These are phyloP conservation scores for Tetropium fuscum DNA, from an alignment of 2,888 invertebrate genomes.

Conservation along the genomic window DNA sequence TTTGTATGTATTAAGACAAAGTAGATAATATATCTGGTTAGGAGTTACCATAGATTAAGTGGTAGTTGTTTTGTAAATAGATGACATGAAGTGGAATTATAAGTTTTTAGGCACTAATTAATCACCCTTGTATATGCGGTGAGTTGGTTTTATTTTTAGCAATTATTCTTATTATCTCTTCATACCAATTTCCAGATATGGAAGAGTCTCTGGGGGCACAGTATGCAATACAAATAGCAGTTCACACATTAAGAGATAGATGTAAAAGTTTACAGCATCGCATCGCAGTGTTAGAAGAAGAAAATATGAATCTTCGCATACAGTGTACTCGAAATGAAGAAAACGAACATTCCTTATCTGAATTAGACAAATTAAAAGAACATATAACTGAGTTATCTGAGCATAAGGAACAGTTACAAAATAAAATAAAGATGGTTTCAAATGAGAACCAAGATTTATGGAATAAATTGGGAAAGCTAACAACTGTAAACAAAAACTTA, in stretches of 20 bases:
- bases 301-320: constrained; percentile 75
- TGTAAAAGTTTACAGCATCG: constrained; percentile 81
- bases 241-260: constrained; percentile 85
- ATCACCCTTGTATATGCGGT: too few relatives aligned
- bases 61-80: too few relatives aligned
- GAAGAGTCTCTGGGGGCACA: constrained; percentile 62
- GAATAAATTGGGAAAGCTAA: constrained; percentile 76
- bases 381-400: constrained; percentile 75
- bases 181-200: constrained; percentile 50
- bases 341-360: constrained; percentile 46
- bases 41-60: too few relatives aligned
- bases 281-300: constrained; percentile 78
- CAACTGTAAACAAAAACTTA: constrained; percentile 71
- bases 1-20: too few relatives aligned
- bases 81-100: too few relatives aligned
- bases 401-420: constrained; percentile 81
- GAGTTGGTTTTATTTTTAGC: too few relatives aligned
- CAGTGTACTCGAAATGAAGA: constrained; percentile 56
- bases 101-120: too few relatives aligned
- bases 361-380: constrained; percentile 48
- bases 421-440: constrained; percentile 85
- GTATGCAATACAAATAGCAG: constrained; percentile 79
- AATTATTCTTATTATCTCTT: too few relatives aligned
- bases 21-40: too few relatives aligned
- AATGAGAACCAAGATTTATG: constrained; percentile 85